Evolutionary conservation across 2,888 invertebrate species (phyloP), one percentile per base, ranked within the genome.

Genomic region (Allacma fusca): DNA sequence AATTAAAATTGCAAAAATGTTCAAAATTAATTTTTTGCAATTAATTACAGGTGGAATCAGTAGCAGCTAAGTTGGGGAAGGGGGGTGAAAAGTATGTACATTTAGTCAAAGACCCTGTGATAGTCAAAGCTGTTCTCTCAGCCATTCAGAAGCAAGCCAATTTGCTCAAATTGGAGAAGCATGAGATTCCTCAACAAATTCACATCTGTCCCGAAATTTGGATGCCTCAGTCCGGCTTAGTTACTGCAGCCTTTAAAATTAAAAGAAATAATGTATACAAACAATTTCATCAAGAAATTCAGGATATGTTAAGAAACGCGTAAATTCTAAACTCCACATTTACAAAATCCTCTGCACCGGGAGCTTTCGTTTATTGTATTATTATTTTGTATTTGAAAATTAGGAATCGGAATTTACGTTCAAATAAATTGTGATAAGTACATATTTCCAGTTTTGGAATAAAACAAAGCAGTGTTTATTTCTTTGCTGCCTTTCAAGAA

Each of bases 81-180:
- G 87, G 87, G 0, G 86, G 86, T 16, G 86, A 88, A 69, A 88
- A 89, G 75, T 91, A 93, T 86, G 92, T 93, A 80, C 90, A 92
- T 76, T 88, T 98, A 50, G 98, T 97, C 88, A 88, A 89, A 74
- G 90, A 92, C 86, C 86, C 90, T 0, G 88, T 89, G 9, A 88
- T 97, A 16, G 93, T 94, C 87, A 92, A 93, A 86, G 92, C 92
- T 13, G 93, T 97, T 13, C 88, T 95, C 64, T 91, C 92, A 85
- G 93, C 94, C 86, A 88, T 98, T 28, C 91, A 91, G 4, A 93
- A 93, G 1, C 94, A 96, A 86, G 94, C 94, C 43, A 91, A 90
- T 50, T 57, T 68, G n/a, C 62, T 80, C 13, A 80, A 82, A 44
- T 72, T 83, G 26, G 80, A 77, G 24, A 83, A 81, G 50, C 79